Evolutionary conservation across 2,888 invertebrate genomes (phyloP).

Genomic region (Caenorhabditis parvicauda): DNA sequence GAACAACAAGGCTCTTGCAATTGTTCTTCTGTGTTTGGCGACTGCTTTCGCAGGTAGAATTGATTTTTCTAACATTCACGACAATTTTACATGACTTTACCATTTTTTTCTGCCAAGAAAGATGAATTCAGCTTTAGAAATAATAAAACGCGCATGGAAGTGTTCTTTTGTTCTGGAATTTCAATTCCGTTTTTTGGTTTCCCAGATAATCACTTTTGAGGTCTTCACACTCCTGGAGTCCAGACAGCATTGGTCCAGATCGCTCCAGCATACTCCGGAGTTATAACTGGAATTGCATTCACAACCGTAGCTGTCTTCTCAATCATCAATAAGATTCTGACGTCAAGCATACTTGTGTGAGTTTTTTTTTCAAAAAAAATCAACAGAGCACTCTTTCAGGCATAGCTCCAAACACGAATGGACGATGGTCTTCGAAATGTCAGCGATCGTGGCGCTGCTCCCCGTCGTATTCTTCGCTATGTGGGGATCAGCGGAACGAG

Average conservation of each 20-base stretch:
- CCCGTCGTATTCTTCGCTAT: constrained; percentile 58
- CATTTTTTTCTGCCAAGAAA: too few species aligned
- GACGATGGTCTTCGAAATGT: constrained; percentile 59
- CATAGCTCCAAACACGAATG: constrained; percentile 45
- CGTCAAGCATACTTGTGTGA: constrained; percentile 44
- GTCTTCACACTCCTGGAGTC: constrained; percentile 60
- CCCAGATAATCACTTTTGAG: constrained; percentile 16
- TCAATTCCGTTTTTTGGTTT: too few species aligned
- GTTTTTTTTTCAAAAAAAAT: neutral
- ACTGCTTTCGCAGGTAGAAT: constrained; percentile 55
- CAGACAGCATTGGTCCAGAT: constrained; percentile 60
- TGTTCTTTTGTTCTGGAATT: too few species aligned
- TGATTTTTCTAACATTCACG: neutral
- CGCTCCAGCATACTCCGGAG: constrained; percentile 58
- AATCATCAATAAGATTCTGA: constrained; percentile 56
- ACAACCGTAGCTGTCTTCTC: constrained; percentile 55
- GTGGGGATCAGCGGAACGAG: constrained; percentile 43
- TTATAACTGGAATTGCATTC: constrained; percentile 58
- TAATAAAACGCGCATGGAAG: too few species aligned
- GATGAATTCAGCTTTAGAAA: too few species aligned
- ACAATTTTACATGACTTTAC: neutral
- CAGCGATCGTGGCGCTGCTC: constrained; percentile 55
- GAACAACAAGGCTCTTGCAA: constrained; percentile 33
- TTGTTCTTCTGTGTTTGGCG: constrained; percentile 54
- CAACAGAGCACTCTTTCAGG: constrained; percentile 13